Percentiles rank a stretch among this genome's conserved stretches.
phyloP scores from a whole-genome alignment of 2,113 vertebrate genomes.

The Gnathonemus echidnorhynchus region DNA sequence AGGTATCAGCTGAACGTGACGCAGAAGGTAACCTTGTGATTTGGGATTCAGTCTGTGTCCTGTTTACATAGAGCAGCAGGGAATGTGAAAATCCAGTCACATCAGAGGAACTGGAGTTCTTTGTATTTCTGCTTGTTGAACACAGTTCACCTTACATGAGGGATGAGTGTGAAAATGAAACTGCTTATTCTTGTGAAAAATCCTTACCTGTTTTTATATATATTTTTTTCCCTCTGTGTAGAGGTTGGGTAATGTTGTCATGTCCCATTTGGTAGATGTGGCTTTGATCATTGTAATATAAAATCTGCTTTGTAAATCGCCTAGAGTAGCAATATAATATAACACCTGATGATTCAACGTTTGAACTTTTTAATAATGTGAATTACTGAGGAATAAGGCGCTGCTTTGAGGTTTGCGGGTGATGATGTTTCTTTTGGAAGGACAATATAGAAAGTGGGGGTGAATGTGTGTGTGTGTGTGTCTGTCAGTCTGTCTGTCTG shows the following conservation, averaged over 20 bases:
- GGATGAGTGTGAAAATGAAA: slow-evolving; percentile 17
- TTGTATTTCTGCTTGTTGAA: slow-evolving; percentile 51
- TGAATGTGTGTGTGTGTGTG: not conserved
- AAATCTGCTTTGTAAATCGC: slow-evolving; percentile 90
- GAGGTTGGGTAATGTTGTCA: slow-evolving; percentile 89
- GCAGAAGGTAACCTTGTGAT: slow-evolving; percentile 59
- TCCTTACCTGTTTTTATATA: slow-evolving; percentile 48
- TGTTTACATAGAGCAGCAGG: slow-evolving; percentile 45
- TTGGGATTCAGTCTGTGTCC: slow-evolving; percentile 60
- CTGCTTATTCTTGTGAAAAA: slow-evolving; percentile 21
- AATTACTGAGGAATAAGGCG: slow-evolving; percentile 77
- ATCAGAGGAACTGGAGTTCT: slow-evolving; percentile 40
- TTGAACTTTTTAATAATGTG: slow-evolving; percentile 84
- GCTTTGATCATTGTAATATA: slow-evolving; percentile 87
- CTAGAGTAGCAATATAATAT: slow-evolving; percentile 95
- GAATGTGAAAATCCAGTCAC: slow-evolving; percentile 46
- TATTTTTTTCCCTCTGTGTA: slow-evolving; percentile 50
- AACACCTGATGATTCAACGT: slow-evolving; percentile 82
- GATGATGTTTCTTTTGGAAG: slow-evolving; percentile 77
- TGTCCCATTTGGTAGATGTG: slow-evolving; percentile 87
- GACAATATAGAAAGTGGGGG: slow-evolving; percentile 62
- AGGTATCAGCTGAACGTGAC: slow-evolving; percentile 38
- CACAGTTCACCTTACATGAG: slow-evolving; percentile 48
- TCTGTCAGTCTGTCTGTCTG: not conserved
- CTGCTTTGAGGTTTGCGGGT: slow-evolving; percentile 78